Percentiles rank a stretch among this genome's conserved stretches.
Evolutionary conservation across 2,888 invertebrate species (phyloP).

Genomic region (Chrysodeixis includens): DNA sequence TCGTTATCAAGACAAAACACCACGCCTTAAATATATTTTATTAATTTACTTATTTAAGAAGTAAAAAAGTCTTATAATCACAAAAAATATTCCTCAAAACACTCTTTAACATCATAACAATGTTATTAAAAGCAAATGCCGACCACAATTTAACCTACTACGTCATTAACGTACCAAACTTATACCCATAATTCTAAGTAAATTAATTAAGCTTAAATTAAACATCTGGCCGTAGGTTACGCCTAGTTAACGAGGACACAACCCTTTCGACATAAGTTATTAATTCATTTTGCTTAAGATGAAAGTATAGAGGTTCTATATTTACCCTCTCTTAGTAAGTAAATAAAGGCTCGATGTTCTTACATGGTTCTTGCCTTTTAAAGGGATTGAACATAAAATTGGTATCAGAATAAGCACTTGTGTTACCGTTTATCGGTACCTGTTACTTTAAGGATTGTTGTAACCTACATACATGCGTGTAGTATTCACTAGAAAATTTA

Average conservation of each 20-base stretch:
- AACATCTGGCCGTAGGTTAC: constrained; percentile 32
- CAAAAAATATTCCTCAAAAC: too few species aligned
- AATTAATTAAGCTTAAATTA: constrained; percentile 55
- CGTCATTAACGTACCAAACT: constrained; percentile 25
- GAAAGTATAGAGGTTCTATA: neutral
- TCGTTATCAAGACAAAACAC: too few species aligned
- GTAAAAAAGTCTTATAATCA: too few species aligned
- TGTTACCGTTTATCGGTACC: neutral
- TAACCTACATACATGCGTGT: neutral
- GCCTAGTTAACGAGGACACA: constrained; percentile 25
- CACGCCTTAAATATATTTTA: too few species aligned
- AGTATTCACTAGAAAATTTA: neutral
- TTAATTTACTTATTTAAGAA: too few species aligned
- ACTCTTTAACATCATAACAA: constrained; percentile 22
- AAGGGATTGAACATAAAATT: constrained; percentile 2
- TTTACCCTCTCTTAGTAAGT: neutral
- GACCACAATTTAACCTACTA: constrained; percentile 8
- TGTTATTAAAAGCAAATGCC: constrained; percentile 14
- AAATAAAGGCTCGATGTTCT: constrained; percentile 3
- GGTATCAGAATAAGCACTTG: neutral
- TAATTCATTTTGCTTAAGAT: constrained; percentile 24
- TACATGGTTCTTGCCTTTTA: constrained; percentile 9
- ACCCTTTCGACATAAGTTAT: constrained; percentile 11
- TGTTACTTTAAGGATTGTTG: neutral
- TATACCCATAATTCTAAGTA: constrained; percentile 30